Base-by-base conservation (phyloP, 2,113 vertebrate genomes). In the Microcebus murinus region DNA sequence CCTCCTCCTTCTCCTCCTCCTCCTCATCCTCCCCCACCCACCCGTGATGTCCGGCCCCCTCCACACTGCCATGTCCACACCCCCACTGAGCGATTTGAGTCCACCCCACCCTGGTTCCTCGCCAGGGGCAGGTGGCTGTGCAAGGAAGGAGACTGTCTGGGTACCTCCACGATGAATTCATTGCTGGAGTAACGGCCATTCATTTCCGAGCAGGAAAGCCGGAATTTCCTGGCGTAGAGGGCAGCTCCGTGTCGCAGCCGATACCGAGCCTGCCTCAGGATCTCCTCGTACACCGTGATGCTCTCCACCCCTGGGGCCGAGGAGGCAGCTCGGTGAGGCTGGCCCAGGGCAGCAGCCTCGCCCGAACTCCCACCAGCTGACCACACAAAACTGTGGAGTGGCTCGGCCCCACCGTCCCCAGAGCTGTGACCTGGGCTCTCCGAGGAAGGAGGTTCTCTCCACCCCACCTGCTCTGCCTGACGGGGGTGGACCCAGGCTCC, bases 131-230 rank as follows among this genome's bases (percentile, higher is more conserved):
- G 11, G 9, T 9, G 31, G 63, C 80, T 3, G 1, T 15, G 45
- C n/a, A 18, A 39, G 77, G n/a, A 57, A 61, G 25, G 55, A 57
- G 20, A 39, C 27, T 36, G 20, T 21, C 34, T 20, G 1, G 48
- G 59, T 98, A 99, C 99, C 99, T 99, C 99, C 63, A 99, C 99
- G 18, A 99, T 99, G 94, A 99, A 99, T 96, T 99, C 99, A 1
- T 99, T 99, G 98, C 99, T 99, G 93, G 99, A 99, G 98, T 99
- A 99, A 86, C 99, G 99, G 55, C 99, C 99, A 0, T 99, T 99
- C 99, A 99, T 99, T 98, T 99, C 99, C 0, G 99, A 99, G 98
- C 99, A 99, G 96, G 99, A 99, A 84, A 99, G 98, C 63, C 99
- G 99, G 97, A 99, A 99, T 81, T 99, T 99, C 96, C 99, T 98